Evolutionary conservation across 1,140 invertebrate genomes (phyloP).

Genomic region (Tetramorium parvispinum): DNA sequence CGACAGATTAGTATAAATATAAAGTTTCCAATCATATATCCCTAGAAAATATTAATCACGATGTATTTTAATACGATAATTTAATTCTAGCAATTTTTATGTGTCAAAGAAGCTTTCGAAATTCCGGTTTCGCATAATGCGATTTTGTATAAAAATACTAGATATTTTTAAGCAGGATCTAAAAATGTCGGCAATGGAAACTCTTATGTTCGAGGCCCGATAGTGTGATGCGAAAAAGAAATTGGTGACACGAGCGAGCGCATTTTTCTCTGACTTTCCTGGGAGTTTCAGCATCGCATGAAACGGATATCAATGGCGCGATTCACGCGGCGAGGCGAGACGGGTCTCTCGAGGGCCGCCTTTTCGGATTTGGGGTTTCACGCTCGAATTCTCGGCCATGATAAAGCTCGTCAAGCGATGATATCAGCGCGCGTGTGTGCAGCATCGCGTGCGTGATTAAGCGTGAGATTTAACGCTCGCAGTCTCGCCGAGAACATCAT

Average conservation of each 20-base stretch:
- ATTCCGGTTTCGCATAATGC: background rate
- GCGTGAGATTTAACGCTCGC: constrained; percentile 65
- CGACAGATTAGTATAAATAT: background rate
- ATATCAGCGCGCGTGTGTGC: constrained; percentile 49
- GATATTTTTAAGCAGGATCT: background rate
- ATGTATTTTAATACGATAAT: constrained; percentile 5
- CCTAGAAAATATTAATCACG: background rate
- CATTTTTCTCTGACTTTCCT: constrained; percentile 18
- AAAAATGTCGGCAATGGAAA: background rate
- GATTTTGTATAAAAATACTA: no score
- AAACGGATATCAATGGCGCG: constrained; percentile 15
- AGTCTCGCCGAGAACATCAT: constrained; percentile 6
- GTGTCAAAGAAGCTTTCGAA: background rate
- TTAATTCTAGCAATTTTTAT: background rate
- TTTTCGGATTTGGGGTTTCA: constrained; percentile 60
- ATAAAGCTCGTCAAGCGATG: constrained; percentile 62
- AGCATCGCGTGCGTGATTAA: constrained; percentile 55
- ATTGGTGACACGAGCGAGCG: constrained; percentile 28
- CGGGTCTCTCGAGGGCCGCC: constrained; percentile 8
- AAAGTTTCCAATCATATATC: background rate
- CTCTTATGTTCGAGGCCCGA: background rate
- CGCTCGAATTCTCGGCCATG: constrained; percentile 61
- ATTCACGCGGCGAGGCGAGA: constrained; percentile 46
- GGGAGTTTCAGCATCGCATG: constrained; percentile 59
- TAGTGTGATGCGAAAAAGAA: background rate